Evolutionary conservation across 2,888 invertebrate species (phyloP).

Genomic region (Drosophila macrospina): DNA sequence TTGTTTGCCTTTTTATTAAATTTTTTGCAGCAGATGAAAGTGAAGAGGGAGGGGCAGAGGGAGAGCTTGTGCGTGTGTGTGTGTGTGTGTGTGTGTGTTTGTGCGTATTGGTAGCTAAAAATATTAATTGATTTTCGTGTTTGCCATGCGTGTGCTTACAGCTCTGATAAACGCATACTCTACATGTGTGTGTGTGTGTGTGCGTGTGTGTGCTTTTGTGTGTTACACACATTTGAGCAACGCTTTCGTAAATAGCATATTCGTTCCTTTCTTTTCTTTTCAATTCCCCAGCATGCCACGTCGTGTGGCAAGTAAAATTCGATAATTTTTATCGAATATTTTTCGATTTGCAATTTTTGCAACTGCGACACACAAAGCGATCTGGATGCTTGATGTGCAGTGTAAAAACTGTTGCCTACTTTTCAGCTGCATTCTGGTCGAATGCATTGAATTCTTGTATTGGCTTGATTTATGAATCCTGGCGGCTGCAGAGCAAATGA

Average conservation of each 20-base stretch:
- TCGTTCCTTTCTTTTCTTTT: not conserved
- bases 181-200: too few species aligned
- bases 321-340: conserved; percentile 5
- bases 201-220: conserved; percentile 1
- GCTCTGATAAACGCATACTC: not conserved
- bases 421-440: conserved; percentile 21
- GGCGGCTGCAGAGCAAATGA: conserved; percentile 16
- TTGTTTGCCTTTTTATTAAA: conserved; percentile 51
- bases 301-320: conserved; percentile 10
- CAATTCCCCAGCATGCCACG: conserved; percentile 10
- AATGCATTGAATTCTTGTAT: not conserved
- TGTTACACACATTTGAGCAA: not conserved
- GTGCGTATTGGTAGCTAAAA: conserved; percentile 17
- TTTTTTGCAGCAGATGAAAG: conserved; percentile 11
- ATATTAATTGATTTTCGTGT: conserved; percentile 60
- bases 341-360: conserved; percentile 37
- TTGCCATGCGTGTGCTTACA: conserved; percentile 22
- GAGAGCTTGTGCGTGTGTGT: not conserved
- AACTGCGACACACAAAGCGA: too few species aligned
- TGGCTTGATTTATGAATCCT: conserved; percentile 20
- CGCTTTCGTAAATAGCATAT: too few species aligned
- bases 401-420: conserved; percentile 47
- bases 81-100: conserved; percentile 1
- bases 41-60: not conserved
- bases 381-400: conserved; percentile 31